Evolutionary conservation across 2,113 vertebrate species (phyloP), one percentile per base, ranked within the genome.

Genomic region (Atractosteus spatula): DNA sequence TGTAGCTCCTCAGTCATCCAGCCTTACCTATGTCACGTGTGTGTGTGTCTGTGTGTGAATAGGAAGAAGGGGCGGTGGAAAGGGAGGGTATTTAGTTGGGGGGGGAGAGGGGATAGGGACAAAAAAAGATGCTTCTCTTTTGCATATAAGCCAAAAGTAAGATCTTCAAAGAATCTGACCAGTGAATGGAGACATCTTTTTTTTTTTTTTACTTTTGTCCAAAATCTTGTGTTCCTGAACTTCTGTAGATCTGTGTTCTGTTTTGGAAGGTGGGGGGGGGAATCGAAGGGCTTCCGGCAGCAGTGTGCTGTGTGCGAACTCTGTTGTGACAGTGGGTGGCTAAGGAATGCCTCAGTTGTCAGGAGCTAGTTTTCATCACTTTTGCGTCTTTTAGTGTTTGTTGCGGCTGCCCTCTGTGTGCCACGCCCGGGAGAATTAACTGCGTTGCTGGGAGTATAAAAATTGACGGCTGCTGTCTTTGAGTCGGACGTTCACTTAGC

Each of bases 1-100:
- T 74, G 72, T 74, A 74, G 72, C 72, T 68, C 47, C 71, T 66
- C 44, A 67, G 64, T 61, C 43, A n/a, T 65, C 72, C 14, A 65
- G 56, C 72, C 56, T 73, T 74, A 62, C 57, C 72, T 62, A 17
- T 51, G 12, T 59, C 56, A 67, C 11, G 68, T 12, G 54, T 55
- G 65, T 73, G 71, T 65, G 29, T 29, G 59, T 14, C 4, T 41
- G 13, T 64, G 29, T 29, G 29, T 29, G 29, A 29, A 29, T 29
- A 29, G 29, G 29, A 29, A 29, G 16, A 55, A 41, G 41, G 7
- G 4, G 8, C 14, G 62, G 41, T 12, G 55, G 69, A 43, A 29
- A 45, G 55, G 63, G 71, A 17, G n/a, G n/a, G n/a, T n/a, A n/a
- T n/a, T n/a, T n/a, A n/a, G n/a, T n/a, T n/a, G n/a, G n/a, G n/a